Evolutionary conservation across 2,113 vertebrate species (phyloP), one percentile per base, ranked within the genome.

Genomic region (Cryptomyrus ogoouensis): DNA sequence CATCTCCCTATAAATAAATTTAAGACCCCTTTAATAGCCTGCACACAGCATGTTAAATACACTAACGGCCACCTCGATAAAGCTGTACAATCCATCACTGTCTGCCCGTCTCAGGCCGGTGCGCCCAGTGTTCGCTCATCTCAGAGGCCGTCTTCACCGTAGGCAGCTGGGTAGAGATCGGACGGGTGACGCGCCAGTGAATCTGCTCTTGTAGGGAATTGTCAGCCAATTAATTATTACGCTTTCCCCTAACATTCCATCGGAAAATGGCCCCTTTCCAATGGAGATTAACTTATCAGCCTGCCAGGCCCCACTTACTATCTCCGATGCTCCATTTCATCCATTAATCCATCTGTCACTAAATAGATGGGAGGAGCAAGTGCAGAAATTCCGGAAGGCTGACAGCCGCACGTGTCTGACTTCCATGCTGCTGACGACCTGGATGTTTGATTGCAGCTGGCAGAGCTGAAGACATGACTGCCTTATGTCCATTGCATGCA

Each of bases 171-270:
- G 17, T 21, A 46, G 77, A 47, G 83, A 47, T 44, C 15, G 19
- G 39, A 83, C 7, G 80, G 19, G 80, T 24, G 80, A 83, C 0
- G 80, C 17, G 39, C 80, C 80, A 10, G 39, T 47, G 80, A 84
- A 84, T 84, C 83, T 46, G 44, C 83, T 47, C 83, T 84, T 19
- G 0, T 84, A 84, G 83, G 83, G 83, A 84, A 84, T 84, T 84
- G 83, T 84, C 83, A 84, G 83, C 83, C 83, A 84, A 84, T 84
- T 84, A 84, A 84, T 84, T 84, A 84, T 47, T 84, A 9, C 4
- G 44, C 44, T 46, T 84, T n/a, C 83, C 44, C 24, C 39, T 46
- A 84, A 84, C 83, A 47, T 84, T 84, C 83, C 83, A 44, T 84
- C 83, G 42, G 83, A 84, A 84, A 84, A 84, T 84, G 83, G 83